Evolutionary conservation across 2,113 vertebrate genomes (phyloP).

Genomic region (Sminthopsis crassicaudata): DNA sequence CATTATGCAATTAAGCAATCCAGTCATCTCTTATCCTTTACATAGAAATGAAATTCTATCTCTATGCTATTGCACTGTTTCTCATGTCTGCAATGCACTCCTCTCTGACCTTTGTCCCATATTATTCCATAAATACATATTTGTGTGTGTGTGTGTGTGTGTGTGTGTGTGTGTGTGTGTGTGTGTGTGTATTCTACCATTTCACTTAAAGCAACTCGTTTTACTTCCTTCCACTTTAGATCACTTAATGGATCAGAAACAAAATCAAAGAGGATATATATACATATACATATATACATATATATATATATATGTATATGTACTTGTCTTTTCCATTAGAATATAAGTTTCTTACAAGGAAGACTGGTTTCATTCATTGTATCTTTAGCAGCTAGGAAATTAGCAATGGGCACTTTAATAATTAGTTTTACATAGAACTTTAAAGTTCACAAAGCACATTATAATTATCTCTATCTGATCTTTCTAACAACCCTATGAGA

Average conservation of each 20-base stretch:
- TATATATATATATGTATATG: neutral
- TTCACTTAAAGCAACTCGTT: conserved; percentile 96
- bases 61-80: neutral
- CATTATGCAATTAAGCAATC: neutral
- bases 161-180: too few relatives aligned
- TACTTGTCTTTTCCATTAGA: neutral
- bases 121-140: neutral
- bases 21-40: neutral
- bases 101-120: neutral
- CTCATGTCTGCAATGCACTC: neutral
- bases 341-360: neutral
- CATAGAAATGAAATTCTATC: neutral
- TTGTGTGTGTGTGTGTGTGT: too few relatives aligned
- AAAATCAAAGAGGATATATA: conserved; percentile 92
- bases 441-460: neutral
- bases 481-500: neutral
- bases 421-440: neutral
- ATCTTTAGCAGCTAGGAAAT: neutral
- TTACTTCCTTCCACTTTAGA: conserved; percentile 99
- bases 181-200: conserved; percentile 99
- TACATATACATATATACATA: too few relatives aligned
- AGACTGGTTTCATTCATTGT: neutral
- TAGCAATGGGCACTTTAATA: neutral
- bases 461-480: neutral
- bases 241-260: conserved; percentile 98